These are phyloP conservation scores for Diaperis boleti DNA, from an alignment of 2,888 invertebrate genomes.

Conservation along the genomic window DNA sequence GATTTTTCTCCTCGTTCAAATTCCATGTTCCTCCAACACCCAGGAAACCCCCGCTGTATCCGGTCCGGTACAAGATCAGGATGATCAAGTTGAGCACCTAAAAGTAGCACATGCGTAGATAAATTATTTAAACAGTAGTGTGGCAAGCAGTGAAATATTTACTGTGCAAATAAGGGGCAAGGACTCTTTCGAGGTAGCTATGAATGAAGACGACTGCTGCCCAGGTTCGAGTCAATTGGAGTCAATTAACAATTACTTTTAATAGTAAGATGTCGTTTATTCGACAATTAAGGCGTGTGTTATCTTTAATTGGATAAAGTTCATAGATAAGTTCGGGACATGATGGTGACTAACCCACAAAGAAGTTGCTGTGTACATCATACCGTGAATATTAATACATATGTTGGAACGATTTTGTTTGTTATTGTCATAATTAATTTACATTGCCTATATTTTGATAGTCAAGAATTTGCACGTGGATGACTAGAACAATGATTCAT, in stretches of 20 bases:
- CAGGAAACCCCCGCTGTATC: conserved; percentile 85
- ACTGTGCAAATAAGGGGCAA: conserved; percentile 16
- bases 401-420: background rate
- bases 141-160: conserved; percentile 29
- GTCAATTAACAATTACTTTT: conserved; percentile 34
- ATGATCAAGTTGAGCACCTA: conserved; percentile 87
- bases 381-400: background rate
- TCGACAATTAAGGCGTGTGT: conserved; percentile 29
- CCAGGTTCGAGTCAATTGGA: conserved; percentile 34
- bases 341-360: background rate
- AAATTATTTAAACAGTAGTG: conserved; percentile 20
- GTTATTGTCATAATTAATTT: too few relatives aligned
- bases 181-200: conserved; percentile 6
- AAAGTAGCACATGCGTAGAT: conserved; percentile 6
- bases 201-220: conserved; percentile 21
- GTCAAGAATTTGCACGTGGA: too few relatives aligned
- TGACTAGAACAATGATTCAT: background rate
- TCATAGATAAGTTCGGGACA: conserved; percentile 24
- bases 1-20: conserved; percentile 87
- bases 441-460: too few relatives aligned
- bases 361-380: background rate
- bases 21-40: conserved; percentile 93
- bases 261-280: conserved; percentile 1
- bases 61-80: conserved; percentile 83
- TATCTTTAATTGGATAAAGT: conserved; percentile 28